Base-by-base conservation (phyloP, 2,888 invertebrate genomes). In the Agyllia agylla region DNA sequence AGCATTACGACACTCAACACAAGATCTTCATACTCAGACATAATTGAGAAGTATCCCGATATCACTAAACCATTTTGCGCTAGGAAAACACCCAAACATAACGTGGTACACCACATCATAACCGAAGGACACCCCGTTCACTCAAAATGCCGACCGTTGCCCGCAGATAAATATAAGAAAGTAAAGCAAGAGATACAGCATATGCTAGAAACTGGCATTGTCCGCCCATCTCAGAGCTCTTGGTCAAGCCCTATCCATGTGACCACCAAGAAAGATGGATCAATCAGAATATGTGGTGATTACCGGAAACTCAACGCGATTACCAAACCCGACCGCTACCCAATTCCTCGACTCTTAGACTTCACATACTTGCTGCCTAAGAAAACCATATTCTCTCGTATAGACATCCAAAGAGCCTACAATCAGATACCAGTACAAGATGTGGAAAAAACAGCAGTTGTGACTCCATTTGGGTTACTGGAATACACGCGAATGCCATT, bases 201-300 rank as follows among this genome's bases (percentile, higher is more conserved):
- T n/a, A 83, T 83, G 73, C 83, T 70, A 4, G 27, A 20, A 70
- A 20, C 70, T 11, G 70, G 70, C 70, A 49, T 49, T 49, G 49
- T 49, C 49, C 49, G 49, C 49, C 49, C 49, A 49, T 49, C 49
- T 11, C n/a, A 49, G 49, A 49, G 49, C 49, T 49, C 49, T 49
- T 49, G 49, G 49, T 49, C 49, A 49, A 49, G 49, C 13, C 49
- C 49, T 49, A 49, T 49, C 17, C 49, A 49, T 49, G 49, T 49
- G 49, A 49, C 49, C 49, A 49, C 49, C 49, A 49, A 49, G 49
- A 49, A 49, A 17, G 49, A 49, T 49, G 49, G 49, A 49, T 49
- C 49, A 49, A 49, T 49, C 17, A 49, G 30, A 27, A 20, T 94
- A 38, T 49, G 49, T 49, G 49, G 49, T 13, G 49, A 49, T 49